Conservation (phyloP, 2,888 invertebrate genomes). For the Branchellion lobata region DNA sequence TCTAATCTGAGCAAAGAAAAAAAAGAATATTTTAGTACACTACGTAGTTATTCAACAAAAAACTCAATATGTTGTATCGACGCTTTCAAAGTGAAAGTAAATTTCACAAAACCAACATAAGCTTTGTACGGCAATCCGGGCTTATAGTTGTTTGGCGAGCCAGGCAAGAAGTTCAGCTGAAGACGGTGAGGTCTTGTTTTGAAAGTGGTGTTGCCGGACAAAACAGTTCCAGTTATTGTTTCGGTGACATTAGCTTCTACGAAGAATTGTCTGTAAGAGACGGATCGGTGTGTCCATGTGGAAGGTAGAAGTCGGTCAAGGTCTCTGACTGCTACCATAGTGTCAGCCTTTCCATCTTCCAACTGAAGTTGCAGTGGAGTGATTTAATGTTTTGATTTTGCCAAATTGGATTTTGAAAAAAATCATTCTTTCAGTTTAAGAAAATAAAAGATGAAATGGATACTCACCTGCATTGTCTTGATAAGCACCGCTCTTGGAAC, state of each 20-base stretch:
- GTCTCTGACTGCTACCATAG: constrained; percentile 9
- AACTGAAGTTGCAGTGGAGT: constrained; percentile 8
- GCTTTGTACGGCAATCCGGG: constrained; percentile 17
- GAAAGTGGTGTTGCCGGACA: background rate
- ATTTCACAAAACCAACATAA: background rate
- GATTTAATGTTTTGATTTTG: background rate
- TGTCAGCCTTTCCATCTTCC: constrained; percentile 35
- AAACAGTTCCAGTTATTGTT: constrained; percentile 29
- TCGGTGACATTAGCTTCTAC: constrained; percentile 39
- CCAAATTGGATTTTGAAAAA: background rate
- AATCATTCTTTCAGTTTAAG: background rate
- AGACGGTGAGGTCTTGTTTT: background rate
- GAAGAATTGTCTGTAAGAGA: background rate
- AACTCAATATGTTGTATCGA: too few relatives aligned
- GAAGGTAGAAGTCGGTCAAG: background rate
- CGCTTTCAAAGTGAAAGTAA: too few relatives aligned
- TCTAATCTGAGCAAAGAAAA: background rate
- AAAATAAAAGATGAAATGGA: too few relatives aligned
- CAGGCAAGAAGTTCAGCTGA: background rate
- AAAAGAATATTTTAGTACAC: too few relatives aligned
- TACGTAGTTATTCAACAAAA: too few relatives aligned
- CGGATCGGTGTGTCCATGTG: background rate
- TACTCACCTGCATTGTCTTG: too few relatives aligned
- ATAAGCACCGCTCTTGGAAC: too few relatives aligned
- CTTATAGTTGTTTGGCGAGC: constrained; percentile 1